Evolutionary conservation across 2,113 vertebrate genomes (phyloP), one percentile per base, ranked within the genome.

Genomic region (Tinamus guttatus): DNA sequence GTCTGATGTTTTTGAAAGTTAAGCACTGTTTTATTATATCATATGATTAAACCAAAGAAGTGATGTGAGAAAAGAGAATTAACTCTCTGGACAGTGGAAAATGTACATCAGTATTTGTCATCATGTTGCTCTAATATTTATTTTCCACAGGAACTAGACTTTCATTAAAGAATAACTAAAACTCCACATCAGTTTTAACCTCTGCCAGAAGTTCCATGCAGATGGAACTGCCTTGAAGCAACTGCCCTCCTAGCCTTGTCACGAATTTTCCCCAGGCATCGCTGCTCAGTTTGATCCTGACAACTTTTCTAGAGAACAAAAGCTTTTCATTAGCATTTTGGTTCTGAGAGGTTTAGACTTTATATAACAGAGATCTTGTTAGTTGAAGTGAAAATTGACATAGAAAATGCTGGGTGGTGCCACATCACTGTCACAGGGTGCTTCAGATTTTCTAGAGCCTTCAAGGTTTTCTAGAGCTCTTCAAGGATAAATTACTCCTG

Each of bases 141-240:
- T 89, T 96, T 96, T 94, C 83, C 93, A 80, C 78, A 73, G 89
- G 49, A 92, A 80, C 51, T 70, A 59, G 19, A 54, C 73, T 85
- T 51, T 80, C 54, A 76, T 82, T 92, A 87, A 89, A 85, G 51
- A 78, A 67, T 27, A 81, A 74, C n/a, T 76, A 93, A 93, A 92
- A 54, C 5, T 54, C 52, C 30, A 58, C n/a, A 45, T 60, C 34
- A 85, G 69, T 86, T 83, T 84, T 73, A 89, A 73, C 41, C 41
- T 90, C 58, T 89, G 27, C 52, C 92, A n/a, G 67, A 78, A 83
- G 58, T 2, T 30, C 45, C 38, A 21, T 13, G 19, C 30, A n/a
- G 43, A 47, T 47, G 11, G 30, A 47, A 32, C 24, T 86, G 7
- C 13, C 41, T 14, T 0, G 6, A n/a, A 75, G 34, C 25, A 49